These are phyloP conservation scores for Allobates femoralis DNA, from an alignment of 2,797 vertebrate genomes.

Conservation along the genomic window DNA sequence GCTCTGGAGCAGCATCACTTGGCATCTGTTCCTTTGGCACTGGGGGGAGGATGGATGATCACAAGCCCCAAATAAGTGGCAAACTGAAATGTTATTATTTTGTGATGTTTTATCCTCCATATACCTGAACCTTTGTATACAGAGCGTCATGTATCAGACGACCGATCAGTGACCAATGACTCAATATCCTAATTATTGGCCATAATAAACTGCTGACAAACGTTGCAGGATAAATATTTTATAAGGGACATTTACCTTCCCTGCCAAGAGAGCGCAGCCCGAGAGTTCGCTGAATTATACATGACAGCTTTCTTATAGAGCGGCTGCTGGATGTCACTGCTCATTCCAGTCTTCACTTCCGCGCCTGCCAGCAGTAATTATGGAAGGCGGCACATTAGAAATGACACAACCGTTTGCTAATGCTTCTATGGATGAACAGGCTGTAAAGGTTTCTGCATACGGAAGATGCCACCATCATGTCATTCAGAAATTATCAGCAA, in stretches of 20 bases:
- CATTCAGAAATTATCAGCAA: neutral
- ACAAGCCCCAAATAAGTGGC: neutral
- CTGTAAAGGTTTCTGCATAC: neutral
- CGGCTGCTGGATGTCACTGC: slow-evolving; percentile 9
- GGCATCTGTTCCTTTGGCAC: too few relatives aligned
- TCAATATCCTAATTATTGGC: slow-evolving; percentile 6
- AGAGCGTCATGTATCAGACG: neutral
- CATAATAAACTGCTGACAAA: slow-evolving; percentile 15
- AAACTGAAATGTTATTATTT: neutral
- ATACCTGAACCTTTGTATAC: neutral
- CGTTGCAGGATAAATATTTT: slow-evolving; percentile 24
- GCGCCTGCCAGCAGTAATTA: neutral
- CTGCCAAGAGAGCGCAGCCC: neutral
- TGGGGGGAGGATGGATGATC: too few relatives aligned
- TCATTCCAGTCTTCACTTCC: neutral
- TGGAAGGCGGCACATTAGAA: neutral
- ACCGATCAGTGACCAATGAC: neutral
- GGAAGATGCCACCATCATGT: neutral
- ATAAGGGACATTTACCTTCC: slow-evolving; percentile 33
- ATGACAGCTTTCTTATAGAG: slow-evolving; percentile 26
- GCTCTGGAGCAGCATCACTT: too few relatives aligned
- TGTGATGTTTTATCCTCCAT: neutral
- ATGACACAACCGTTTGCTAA: neutral
- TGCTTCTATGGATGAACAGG: neutral
- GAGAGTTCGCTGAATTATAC: slow-evolving; percentile 35